Evolutionary conservation across 2,888 invertebrate species (phyloP).

Genomic region (Scaptomyza flava): DNA sequence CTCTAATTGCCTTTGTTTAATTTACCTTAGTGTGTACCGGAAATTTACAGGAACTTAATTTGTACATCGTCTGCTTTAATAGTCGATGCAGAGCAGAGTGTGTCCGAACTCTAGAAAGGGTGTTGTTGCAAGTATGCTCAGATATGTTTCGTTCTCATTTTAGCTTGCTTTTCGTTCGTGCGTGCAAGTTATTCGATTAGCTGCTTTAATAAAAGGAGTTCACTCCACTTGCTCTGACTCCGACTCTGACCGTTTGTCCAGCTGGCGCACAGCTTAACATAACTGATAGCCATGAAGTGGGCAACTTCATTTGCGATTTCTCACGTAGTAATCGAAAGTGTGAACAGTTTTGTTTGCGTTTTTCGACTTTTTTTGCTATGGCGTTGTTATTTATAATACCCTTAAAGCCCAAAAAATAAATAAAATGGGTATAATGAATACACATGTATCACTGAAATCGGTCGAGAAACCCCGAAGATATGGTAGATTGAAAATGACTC

Average conservation of each 20-base stretch:
- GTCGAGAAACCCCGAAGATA: too few relatives aligned
- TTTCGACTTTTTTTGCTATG: not conserved
- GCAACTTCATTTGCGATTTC: not conserved
- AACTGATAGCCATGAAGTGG: not conserved
- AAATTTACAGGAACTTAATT: conserved; percentile 79
- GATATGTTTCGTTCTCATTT: conserved; percentile 28
- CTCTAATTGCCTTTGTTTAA: conserved; percentile 77
- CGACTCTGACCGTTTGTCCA: conserved; percentile 12
- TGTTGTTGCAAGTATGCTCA: conserved; percentile 21
- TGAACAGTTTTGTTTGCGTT: conserved; percentile 19
- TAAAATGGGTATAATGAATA: too few relatives aligned
- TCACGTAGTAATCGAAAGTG: conserved; percentile 65
- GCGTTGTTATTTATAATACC: not conserved
- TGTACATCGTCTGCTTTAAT: conserved; percentile 51
- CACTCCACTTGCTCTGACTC: conserved; percentile 3
- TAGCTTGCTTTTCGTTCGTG: conserved; percentile 55
- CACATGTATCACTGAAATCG: too few relatives aligned
- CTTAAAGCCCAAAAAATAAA: not conserved
- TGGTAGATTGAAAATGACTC: too few relatives aligned
- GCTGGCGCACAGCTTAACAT: conserved; percentile 21
- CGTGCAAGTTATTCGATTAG: conserved; percentile 72
- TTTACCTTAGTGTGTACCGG: conserved; percentile 73
- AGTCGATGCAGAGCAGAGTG: not conserved
- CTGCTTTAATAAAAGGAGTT: conserved; percentile 41
- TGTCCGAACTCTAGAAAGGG: not conserved